These are phyloP conservation scores for Smittia aterrima DNA, from an alignment of 2,888 invertebrate species.

Conservation along the genomic window DNA sequence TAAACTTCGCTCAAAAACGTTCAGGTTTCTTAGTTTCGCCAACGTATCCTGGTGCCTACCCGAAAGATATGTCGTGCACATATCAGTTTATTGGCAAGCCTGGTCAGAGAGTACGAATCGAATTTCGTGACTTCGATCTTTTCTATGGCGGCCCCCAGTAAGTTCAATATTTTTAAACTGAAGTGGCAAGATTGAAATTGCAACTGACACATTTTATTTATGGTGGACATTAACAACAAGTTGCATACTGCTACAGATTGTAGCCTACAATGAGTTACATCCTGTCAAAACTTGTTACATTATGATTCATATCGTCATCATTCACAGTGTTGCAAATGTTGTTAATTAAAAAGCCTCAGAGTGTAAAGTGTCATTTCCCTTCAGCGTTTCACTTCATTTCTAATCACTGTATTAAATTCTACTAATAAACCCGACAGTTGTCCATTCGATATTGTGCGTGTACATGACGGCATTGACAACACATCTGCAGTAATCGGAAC, in stretches of 20 bases:
- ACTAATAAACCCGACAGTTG: slow-evolving; percentile 64
- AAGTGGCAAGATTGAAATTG: not conserved
- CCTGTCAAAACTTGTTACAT: too few species aligned
- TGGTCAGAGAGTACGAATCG: slow-evolving; percentile 89
- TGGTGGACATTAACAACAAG: too few species aligned
- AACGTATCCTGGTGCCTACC: slow-evolving; percentile 98
- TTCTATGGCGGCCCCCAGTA: slow-evolving; percentile 98
- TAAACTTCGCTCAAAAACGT: slow-evolving; percentile 64
- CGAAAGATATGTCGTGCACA: slow-evolving; percentile 90
- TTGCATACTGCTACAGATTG: too few species aligned
- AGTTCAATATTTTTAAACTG: slow-evolving; percentile 56
- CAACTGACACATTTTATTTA: too few species aligned
- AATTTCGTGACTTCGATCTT: slow-evolving; percentile 96
- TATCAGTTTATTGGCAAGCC: slow-evolving; percentile 89
- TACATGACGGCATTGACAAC: slow-evolving; percentile 92
- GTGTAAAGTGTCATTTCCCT: too few species aligned
- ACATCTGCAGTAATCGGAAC: slow-evolving; percentile 89
- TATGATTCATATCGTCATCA: too few species aligned
- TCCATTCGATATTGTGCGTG: slow-evolving; percentile 96
- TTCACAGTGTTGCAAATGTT: too few species aligned
- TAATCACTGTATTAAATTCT: too few species aligned
- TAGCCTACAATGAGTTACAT: too few species aligned
- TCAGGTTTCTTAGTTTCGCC: slow-evolving; percentile 88
- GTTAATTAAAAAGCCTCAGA: too few species aligned
- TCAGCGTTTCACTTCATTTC: too few species aligned